A percentile compares a stretch with the other conserved stretches of the same genome.
phyloP scores from a whole-genome alignment of 37 sponge, comb jelly and placozoan genomes.

The Ephydatia muelleri region DNA sequence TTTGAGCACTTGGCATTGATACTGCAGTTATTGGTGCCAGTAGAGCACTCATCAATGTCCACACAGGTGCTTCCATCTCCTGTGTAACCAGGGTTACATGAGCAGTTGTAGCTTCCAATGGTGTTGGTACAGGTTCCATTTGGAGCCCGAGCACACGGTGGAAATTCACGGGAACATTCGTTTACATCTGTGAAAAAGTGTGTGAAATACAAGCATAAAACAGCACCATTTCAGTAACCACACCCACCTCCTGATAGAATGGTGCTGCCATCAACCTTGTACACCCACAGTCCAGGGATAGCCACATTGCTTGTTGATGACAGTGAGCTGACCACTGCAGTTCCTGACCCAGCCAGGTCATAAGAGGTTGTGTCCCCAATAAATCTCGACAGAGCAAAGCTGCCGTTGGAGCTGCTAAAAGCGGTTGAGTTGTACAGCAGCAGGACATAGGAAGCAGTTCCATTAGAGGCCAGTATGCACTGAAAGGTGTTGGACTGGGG shows the following conservation, averaged over 20 bases:
- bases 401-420: not conserved
- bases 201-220: not conserved
- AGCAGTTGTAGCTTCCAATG: conserved; percentile 13
- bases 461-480: conserved; percentile 6
- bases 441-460: not conserved
- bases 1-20: conserved; percentile 22
- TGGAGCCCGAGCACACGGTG: conserved; percentile 2
- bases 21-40: conserved; percentile 17
- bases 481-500: conserved; percentile 7
- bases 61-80: conserved; percentile 20
- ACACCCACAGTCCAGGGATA: conserved; percentile 12
- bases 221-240: not conserved
- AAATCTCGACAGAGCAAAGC: not conserved
- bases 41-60: conserved; percentile 56
- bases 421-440: not conserved
- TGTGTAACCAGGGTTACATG: conserved; percentile 7
- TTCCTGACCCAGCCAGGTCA: not conserved
- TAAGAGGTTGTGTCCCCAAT: not conserved
- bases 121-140: conserved; percentile 22
- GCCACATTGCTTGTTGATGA: not conserved
- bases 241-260: conserved; percentile 2
- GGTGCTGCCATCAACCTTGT: conserved; percentile 4
- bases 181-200: conserved; percentile 6
- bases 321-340: not conserved
- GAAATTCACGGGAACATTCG: not conserved